Base-by-base conservation (phyloP, 2,797 vertebrate genomes). In the Selene dorsalis region DNA sequence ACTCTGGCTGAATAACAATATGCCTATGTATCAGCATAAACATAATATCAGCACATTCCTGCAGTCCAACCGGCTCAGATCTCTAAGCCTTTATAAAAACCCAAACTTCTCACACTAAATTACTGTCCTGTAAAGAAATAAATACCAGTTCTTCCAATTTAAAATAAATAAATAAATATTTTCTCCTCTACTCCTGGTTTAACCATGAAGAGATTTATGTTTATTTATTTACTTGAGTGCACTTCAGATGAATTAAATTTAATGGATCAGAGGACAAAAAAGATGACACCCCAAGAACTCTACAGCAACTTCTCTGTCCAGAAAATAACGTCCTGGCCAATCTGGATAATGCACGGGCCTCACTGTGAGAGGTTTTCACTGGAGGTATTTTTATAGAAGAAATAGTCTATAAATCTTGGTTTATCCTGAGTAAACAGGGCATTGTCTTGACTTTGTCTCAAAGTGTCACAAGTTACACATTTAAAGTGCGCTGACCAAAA, bases 41-140 rank as follows among this genome's bases (percentile, higher is more conserved):
- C 59, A 43, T 53, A 43, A 59, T 26, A 65, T 39, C 35, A 73
- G 60, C 69, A 79, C 60, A 76, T 69, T 68, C 13, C 67, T 41
- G 5, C 10, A 68, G 35, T 4, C 24, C 47, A 58, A 53, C 47
- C 18, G 11, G 1, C 17, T 66, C 47, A 16, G 6, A 1, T 22
- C 53, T 65, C 24, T 53, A 28, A 67, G 20, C 24, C 38, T 50
- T 48, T 53, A 69, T n/a, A 16, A 60, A 60, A 52, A 17, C 22
- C 16, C 17, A n/a, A 9, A 30, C 17, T 47, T 63, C 24, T 52
- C 12, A 53, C 24, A 17, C 26, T 20, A 12, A 18, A 16, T 17
- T 2, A 20, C 22, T 58, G 30, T 7, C 18, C 18, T 17, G 8
- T 43, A 72, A 43, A 24, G 59, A n/a, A 9, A 7, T 14, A 4